A percentile compares a stretch with the other conserved stretches of the same genome.
Evolutionary conservation across 2,113 vertebrate genomes (phyloP).

Genomic region (Neodontobutis hainanensis): DNA sequence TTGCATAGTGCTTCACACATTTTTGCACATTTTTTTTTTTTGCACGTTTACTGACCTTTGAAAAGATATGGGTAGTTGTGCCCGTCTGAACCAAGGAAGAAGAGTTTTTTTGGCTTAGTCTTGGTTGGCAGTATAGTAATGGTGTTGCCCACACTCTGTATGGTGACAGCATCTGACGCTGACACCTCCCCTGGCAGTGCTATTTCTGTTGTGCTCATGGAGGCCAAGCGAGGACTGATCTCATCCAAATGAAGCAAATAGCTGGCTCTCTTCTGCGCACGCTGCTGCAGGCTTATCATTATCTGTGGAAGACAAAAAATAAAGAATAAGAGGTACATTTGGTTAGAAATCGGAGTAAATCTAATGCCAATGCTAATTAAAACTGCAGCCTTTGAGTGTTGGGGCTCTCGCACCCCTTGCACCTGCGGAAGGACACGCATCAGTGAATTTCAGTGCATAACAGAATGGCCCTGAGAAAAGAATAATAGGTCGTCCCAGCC

Average conservation of each 20-base stretch:
- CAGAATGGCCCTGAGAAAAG: too few species aligned
- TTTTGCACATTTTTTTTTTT: neutral
- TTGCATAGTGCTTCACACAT: neutral
- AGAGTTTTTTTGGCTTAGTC: constrained; percentile 98
- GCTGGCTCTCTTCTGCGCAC: constrained; percentile 95
- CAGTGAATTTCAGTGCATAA: too few species aligned
- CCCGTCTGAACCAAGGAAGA: constrained; percentile 95
- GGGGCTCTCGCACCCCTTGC: too few species aligned
- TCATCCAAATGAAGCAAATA: constrained; percentile 92
- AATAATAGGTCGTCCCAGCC: too few species aligned
- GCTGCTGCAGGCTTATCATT: constrained; percentile 96
- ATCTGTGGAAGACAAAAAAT: constrained; percentile 75
- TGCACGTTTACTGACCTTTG: constrained; percentile 82
- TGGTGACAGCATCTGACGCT: constrained; percentile 91
- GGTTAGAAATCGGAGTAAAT: neutral
- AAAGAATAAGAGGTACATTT: neutral
- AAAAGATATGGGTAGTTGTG: constrained; percentile 96
- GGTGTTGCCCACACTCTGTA: constrained; percentile 93
- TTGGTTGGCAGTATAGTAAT: constrained; percentile 98
- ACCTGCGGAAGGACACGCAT: too few species aligned
- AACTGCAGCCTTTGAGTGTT: too few species aligned
- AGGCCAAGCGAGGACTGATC: constrained; percentile 92
- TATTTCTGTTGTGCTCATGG: constrained; percentile 93
- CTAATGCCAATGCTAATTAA: too few species aligned
- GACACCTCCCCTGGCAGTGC: constrained; percentile 95